Evolutionary conservation across 2,113 vertebrate genomes (phyloP), one percentile per base, ranked within the genome.

Genomic region (Mungos mungo): DNA sequence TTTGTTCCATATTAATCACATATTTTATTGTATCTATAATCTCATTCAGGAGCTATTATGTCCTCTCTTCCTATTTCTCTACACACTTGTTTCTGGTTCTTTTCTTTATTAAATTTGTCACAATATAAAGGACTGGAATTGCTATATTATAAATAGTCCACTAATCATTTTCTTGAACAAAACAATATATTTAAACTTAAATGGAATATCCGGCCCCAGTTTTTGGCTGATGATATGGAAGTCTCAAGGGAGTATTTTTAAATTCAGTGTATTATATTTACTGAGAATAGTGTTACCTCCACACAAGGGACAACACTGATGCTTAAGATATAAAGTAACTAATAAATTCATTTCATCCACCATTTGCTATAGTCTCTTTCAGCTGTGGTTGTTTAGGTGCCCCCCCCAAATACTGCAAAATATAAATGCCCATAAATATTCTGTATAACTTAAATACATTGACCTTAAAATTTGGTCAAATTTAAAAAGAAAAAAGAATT

Each of bases 31-130:
- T 68, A 86, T 85, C 29, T 66, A 3, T 91, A 84, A 54, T 57
- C 19, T 77, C 63, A 38, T 88, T 93, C 11, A 31, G 18, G n/a
- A 45, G 27, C 45, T 15, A 19, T 90, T 69, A 60, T 52, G 3
- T 35, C 19, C 52, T 16, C 31, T 84, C 5, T 89, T 45, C 94
- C 57, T 84, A 45, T 33, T 87, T 82, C 13, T 96, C 33, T 79
- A 88, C 11, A 27, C 16, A 93, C 25, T 85, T 76, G 1, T 21
- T 82, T 96, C 54, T 27, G 2, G 0, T 88, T 50, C 0, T 92
- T 96, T 90, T 63, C 15, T 81, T 77, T 65, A 66, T 79, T 80
- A 69, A 89, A n/a, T 74, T 85, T 97, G 18, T 83, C 47, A 91
- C n/a, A n/a, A 76, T 71, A 63, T 41, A 68, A 92, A 84, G 6